A percentile compares a stretch with the other conserved stretches of the same genome.
phyloP scores from a whole-genome alignment of 2,113 vertebrate genomes.

The Chamaea fasciata region DNA sequence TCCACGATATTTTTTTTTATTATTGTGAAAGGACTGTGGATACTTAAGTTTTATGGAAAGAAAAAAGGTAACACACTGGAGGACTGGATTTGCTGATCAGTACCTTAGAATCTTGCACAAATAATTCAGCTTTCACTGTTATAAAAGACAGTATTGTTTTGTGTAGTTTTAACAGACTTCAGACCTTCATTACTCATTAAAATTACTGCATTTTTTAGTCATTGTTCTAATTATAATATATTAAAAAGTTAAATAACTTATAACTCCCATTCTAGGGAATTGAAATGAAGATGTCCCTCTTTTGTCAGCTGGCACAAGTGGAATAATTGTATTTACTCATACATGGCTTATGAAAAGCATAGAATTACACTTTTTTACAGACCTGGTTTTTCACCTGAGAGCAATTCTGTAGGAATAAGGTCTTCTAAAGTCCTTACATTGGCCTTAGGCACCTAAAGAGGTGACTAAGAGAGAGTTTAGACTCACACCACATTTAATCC shows the following conservation, averaged over 20 bases:
- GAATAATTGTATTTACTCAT: neutral
- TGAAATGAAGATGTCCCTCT: neutral
- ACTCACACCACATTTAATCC: neutral
- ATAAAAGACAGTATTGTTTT: neutral
- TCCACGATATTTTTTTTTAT: neutral
- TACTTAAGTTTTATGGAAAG: neutral
- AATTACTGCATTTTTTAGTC: neutral
- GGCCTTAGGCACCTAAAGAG: neutral
- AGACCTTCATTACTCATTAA: neutral
- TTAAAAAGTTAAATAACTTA: neutral
- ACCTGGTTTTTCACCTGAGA: neutral
- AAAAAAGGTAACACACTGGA: neutral
- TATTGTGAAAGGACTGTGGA: neutral
- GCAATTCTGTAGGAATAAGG: neutral
- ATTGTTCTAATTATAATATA: neutral
- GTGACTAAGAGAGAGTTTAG: neutral
- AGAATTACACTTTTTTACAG: neutral
- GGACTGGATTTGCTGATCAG: neutral
- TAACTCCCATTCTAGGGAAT: neutral
- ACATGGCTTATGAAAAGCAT: neutral
- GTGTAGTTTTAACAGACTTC: neutral
- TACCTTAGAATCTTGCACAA: neutral
- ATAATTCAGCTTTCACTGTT: neutral
- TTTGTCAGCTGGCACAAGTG: neutral
- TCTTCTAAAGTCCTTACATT: neutral